Conservation (phyloP, 2,797 vertebrate species). For the Tarsius wallacei region DNA sequence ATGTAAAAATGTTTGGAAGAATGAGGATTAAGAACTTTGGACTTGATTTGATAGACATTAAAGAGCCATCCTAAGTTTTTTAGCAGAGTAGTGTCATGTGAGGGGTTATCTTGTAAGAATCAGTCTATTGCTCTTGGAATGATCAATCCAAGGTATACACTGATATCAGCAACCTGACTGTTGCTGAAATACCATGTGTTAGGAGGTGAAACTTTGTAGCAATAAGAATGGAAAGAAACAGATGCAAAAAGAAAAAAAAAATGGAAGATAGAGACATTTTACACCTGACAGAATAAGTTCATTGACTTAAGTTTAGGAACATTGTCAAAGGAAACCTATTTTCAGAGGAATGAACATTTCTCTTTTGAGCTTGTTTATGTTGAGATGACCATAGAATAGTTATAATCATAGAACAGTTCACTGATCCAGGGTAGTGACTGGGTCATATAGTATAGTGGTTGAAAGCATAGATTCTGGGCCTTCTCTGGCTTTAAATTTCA, state of each 20-base stretch:
- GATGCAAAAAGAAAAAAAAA: background rate
- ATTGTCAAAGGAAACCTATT: background rate
- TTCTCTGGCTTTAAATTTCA: background rate
- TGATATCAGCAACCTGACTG: background rate
- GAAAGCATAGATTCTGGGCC: background rate
- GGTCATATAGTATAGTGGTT: background rate
- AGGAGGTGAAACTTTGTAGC: background rate
- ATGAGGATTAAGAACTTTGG: background rate
- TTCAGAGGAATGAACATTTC: conserved; percentile 21
- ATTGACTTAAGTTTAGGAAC: background rate
- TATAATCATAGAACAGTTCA: background rate
- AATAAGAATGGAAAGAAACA: conserved; percentile 36
- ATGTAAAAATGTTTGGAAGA: background rate
- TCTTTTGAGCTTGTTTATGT: background rate
- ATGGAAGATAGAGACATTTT: background rate
- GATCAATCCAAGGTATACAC: background rate
- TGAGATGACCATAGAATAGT: background rate
- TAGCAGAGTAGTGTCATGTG: background rate
- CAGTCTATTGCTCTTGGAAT: background rate
- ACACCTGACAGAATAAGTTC: background rate
- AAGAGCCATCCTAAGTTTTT: background rate
- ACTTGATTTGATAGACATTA: background rate
- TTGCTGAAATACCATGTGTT: background rate
- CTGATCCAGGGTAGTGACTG: background rate
- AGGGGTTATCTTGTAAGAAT: background rate